Evolutionary conservation across 2,797 vertebrate species (phyloP), one percentile per base, ranked within the genome.

Genomic region (Cryptoprocta ferox): DNA sequence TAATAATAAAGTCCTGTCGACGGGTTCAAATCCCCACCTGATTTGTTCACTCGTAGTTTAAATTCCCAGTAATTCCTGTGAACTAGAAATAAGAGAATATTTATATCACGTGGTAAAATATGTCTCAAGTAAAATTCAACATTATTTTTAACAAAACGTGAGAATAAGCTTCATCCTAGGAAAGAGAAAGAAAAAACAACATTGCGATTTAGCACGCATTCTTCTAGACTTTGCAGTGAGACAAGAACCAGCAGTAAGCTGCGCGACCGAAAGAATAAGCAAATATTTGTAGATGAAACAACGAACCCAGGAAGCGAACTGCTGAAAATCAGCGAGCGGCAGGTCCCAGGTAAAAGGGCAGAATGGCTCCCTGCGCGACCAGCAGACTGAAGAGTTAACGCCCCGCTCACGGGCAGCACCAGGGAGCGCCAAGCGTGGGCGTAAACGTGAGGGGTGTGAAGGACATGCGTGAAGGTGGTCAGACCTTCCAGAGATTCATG

Each of bases 371-470:
- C 26, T 14, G 0, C 0, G 3, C 28, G 4, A 21, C 61, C 15
- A 65, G 18, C 11, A 28, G 13, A 21, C 24, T 3, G 21, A 10
- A 5, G 16, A 56, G 9, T n/a, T 24, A n/a, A 18, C 9, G 3
- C 42, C 48, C n/a, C 3, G 0, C 10, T 59, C n/a, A 18, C 0
- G 0, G 0, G 1, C 5, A 0, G 5, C 50, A 1, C 21, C 11
- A 3, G 18, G 37, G 12, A 15, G 14, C 11, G 5, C 19, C 32
- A 32, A 39, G 53, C 9, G 2, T 6, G n/a, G 18, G 18, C 16
- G 0, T 6, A 28, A 81, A 16, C 3, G 30, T 32, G 70, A 28
- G 37, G 70, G 24, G 70, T 7, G 35, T 39, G 19, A 9, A 9
- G 53, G 59, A 5, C 4, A 1, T 12, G 0, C 12, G 8, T 39